phyloP scores from a whole-genome alignment of 2,113 vertebrate genomes.

The Amblyopsis rosae region DNA sequence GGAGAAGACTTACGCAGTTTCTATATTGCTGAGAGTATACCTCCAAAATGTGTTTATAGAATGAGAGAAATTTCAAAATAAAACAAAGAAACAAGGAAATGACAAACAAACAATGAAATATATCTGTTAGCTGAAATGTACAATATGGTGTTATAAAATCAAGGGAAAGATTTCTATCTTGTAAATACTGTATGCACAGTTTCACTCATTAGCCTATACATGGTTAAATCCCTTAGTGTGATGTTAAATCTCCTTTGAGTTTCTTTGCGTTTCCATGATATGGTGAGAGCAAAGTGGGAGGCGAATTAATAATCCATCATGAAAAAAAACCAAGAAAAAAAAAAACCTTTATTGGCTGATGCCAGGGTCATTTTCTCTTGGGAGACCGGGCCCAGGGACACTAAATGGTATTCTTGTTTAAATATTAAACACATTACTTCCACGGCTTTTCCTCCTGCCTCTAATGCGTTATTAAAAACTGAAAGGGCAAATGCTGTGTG shows the following conservation, averaged over 20 bases:
- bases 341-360: not conserved
- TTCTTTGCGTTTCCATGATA: constrained; percentile 15
- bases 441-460: not conserved
- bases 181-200: constrained; percentile 12
- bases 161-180: constrained; percentile 23
- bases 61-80: constrained; percentile 58
- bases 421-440: constrained; percentile 61
- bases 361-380: constrained; percentile 11
- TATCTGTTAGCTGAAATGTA: constrained; percentile 73
- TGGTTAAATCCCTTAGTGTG: constrained; percentile 16
- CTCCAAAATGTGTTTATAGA: constrained; percentile 71
- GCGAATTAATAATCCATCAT: constrained; percentile 14
- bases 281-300: constrained; percentile 21
- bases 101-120: constrained; percentile 72
- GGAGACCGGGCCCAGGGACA: constrained; percentile 23
- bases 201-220: constrained; percentile 35
- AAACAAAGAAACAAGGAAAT: constrained; percentile 68
- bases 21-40: constrained; percentile 80
- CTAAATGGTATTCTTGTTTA: constrained; percentile 50
- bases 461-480: constrained; percentile 4
- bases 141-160: constrained; percentile 38
- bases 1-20: constrained; percentile 76
- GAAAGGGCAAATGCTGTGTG: constrained; percentile 15
- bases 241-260: no score
- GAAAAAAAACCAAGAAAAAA: not conserved